Evolutionary conservation across 2,888 invertebrate genomes (phyloP).

Genomic region (Agonopterix arenella): DNA sequence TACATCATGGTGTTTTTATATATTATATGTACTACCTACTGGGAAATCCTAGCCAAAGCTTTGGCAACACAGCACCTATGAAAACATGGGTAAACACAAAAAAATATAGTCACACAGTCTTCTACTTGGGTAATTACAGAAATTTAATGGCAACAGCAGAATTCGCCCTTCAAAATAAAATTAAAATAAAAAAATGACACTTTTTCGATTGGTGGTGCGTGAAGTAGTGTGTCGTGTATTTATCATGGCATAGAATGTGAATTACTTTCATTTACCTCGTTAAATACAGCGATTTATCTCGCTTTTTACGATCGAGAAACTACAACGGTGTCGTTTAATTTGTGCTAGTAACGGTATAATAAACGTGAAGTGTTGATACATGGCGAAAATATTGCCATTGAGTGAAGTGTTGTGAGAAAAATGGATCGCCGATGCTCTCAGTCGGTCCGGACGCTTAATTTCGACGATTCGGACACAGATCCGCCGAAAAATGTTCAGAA

Average conservation of each 20-base stretch:
- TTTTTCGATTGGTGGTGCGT: slow-evolving; percentile 43
- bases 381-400: slow-evolving; percentile 59
- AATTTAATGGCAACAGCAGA: background rate
- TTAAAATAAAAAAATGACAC: slow-evolving; percentile 34
- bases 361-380: slow-evolving; percentile 43
- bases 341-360: slow-evolving; percentile 18
- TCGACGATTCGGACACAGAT: slow-evolving; percentile 83
- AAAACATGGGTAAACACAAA: too few species aligned
- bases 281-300: slow-evolving; percentile 20
- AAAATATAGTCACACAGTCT: too few species aligned
- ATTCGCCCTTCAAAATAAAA: background rate
- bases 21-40: too few species aligned
- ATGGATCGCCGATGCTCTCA: slow-evolving; percentile 80
- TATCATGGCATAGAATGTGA: slow-evolving; percentile 46
- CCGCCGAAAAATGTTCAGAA: slow-evolving; percentile 57
- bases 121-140: background rate
- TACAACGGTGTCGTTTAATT: slow-evolving; percentile 32
- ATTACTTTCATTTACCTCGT: slow-evolving; percentile 26
- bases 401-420: slow-evolving; percentile 52
- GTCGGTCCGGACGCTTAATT: slow-evolving; percentile 86
- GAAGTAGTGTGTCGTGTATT: slow-evolving; percentile 50
- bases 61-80: too few species aligned
- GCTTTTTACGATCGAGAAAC: slow-evolving; percentile 17
- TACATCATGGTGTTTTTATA: too few species aligned
- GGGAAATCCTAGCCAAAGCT: too few species aligned